Evolutionary conservation across 2,888 invertebrate species (phyloP), one percentile per base, ranked within the genome.

Genomic region (Hipparchia sbordonii): DNA sequence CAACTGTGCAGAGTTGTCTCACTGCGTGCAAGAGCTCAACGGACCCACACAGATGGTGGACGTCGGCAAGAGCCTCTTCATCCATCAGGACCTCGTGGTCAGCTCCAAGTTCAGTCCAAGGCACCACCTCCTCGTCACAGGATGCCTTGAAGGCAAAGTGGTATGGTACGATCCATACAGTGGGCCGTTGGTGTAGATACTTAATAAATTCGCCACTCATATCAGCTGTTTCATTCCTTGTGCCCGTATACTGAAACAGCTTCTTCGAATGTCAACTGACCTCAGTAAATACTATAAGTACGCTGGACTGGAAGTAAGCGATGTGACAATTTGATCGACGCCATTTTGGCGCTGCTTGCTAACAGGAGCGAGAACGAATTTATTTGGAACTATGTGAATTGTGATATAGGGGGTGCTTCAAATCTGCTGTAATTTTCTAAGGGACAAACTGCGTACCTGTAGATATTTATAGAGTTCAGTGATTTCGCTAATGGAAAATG

Each of bases 101-200:
- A 97, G 98, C 85, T 97, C 98, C 78, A 97, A 97, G 88, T 98
- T 98, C 89, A 98, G 97, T 77, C 98, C 98, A 0, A 95, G 95
- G 46, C 97, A 98, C 86, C 97, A 97, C 82, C 94, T 98, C 79
- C 94, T 98, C 56, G 98, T 98, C 57, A 97, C 98, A 23, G 99
- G 99, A 13, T 98, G 98, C 88, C 95, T 98, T 63, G 96, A 96
- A 74, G 98, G 98, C 46, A 96, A 97, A 85, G 96, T 98, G 73
- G 96, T 97, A 63, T 98, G 98, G 97, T 97, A 98, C 89, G 97
- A 97, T 84, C 98, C 98, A 0, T 89, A 85, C 74, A 92, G 92
- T 77, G 92, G 93, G 0, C 92, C 92, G 76, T 77, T 84, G 4
- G 77, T 88, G 52, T 88, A 65, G 81, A 77, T 80, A 82, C 80